phyloP scores from a whole-genome alignment of 1,140 invertebrate genomes.

The Drosophila pandora region DNA sequence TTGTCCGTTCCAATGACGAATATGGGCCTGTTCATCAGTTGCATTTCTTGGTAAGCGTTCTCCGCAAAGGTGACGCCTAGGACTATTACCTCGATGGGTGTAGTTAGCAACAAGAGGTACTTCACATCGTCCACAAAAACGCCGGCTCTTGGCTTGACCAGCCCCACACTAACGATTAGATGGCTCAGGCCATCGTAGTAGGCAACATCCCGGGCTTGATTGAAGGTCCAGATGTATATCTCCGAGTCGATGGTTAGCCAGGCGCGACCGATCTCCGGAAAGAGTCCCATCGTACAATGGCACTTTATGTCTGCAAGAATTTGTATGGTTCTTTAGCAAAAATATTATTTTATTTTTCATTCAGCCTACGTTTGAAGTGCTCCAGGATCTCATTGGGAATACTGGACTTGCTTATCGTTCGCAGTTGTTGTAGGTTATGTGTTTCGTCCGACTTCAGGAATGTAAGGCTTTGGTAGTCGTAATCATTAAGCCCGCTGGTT shows the following conservation, averaged over 20 bases:
- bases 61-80: conserved; percentile 85
- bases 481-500: conserved; percentile 93
- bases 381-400: conserved; percentile 96
- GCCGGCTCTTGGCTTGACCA: conserved; percentile 93
- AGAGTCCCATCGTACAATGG: conserved; percentile 97
- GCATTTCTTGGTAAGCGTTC: conserved; percentile 89
- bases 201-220: conserved; percentile 94
- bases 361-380: conserved; percentile 93
- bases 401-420: conserved; percentile 92
- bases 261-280: conserved; percentile 97
- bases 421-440: conserved; percentile 90
- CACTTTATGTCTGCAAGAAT: conserved; percentile 91
- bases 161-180: conserved; percentile 93
- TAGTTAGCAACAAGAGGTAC: conserved; percentile 95
- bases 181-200: conserved; percentile 97
- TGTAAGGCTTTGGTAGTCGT: conserved; percentile 93
- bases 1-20: conserved; percentile 97
- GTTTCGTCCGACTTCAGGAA: conserved; percentile 87
- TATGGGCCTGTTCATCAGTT: conserved; percentile 96
- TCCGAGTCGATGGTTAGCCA: conserved; percentile 99
- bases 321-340: no score
- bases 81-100: conserved; percentile 96
- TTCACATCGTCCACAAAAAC: conserved; percentile 96
- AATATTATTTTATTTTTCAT: background rate
- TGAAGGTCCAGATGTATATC: conserved; percentile 97